A percentile compares a stretch with the other conserved stretches of the same genome.
phyloP scores from a whole-genome alignment of 35 echinoderm and acorn worm species.

The Hemicentrotus pulcherrimus region DNA sequence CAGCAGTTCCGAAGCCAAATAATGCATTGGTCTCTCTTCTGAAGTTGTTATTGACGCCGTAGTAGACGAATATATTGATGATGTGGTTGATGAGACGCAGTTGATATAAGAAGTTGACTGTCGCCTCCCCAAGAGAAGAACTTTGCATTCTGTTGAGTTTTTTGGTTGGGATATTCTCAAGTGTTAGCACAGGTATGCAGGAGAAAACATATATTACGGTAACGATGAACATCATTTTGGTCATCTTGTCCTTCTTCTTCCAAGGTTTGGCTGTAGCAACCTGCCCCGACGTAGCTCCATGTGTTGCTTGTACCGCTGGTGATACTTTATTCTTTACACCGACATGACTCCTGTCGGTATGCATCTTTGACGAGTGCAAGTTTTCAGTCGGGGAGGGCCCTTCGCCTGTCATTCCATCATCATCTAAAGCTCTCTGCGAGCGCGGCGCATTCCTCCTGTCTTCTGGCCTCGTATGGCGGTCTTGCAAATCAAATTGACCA shows the following conservation, averaged over 20 bases:
- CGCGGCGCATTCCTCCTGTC: not conserved
- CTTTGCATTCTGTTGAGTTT: not conserved
- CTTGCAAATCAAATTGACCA: not conserved
- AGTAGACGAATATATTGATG: constrained; percentile 25
- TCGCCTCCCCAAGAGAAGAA: not conserved
- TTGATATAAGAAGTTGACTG: not conserved
- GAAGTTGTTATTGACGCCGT: not conserved
- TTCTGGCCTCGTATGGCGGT: not conserved
- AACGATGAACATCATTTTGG: constrained; percentile 26
- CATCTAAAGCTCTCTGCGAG: not conserved
- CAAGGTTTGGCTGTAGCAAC: not conserved
- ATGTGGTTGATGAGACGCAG: constrained; percentile 19
- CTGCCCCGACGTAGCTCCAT: not conserved
- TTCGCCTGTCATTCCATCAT: not conserved
- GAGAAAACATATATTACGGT: not conserved
- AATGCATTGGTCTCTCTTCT: not conserved
- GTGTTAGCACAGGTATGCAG: not conserved
- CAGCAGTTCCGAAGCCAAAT: not conserved
- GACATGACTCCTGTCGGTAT: not conserved
- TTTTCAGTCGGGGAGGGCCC: not conserved
- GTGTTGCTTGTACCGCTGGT: not conserved
- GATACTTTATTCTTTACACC: not conserved
- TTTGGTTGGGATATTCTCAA: constrained; percentile 9
- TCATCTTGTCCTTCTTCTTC: not conserved
- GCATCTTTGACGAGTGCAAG: not conserved